Percentiles rank a stretch among this genome's conserved stretches.
phyloP scores from a whole-genome alignment of 2,797 vertebrate species.

The Coregonus ussuriensis region DNA sequence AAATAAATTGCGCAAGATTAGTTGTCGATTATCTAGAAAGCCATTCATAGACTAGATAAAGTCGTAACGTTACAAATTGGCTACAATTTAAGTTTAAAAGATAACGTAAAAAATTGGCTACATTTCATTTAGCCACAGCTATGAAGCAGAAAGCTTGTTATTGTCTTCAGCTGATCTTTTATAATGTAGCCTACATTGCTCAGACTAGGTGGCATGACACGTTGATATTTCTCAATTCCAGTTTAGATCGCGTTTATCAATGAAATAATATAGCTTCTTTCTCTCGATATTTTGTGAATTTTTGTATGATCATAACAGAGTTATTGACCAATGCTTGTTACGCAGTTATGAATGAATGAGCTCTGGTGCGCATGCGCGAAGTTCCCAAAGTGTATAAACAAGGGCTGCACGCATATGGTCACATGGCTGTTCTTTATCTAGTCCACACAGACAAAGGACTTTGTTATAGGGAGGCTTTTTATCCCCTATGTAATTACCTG shows the following conservation, averaged over 20 bases:
- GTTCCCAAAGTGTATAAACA: slow-evolving; percentile 87
- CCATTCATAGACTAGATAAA: not conserved
- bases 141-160: too few relatives aligned
- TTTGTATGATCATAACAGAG: slow-evolving; percentile 26
- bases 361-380: slow-evolving; percentile 86
- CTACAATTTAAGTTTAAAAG: too few relatives aligned
- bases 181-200: too few relatives aligned
- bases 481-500: not conserved
- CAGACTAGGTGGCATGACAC: too few relatives aligned
- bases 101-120: too few relatives aligned
- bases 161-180: too few relatives aligned
- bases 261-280: too few relatives aligned
- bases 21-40: not conserved
- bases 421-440: slow-evolving; percentile 14
- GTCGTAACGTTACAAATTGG: too few relatives aligned
- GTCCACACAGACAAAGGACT: slow-evolving; percentile 57
- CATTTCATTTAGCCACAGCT: too few relatives aligned
- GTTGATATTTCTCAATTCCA: too few relatives aligned
- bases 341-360: slow-evolving; percentile 98
- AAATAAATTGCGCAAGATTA: not conserved
- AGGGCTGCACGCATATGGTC: too few relatives aligned
- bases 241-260: too few relatives aligned
- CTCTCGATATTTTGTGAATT: not conserved
- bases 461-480: not conserved
- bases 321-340: slow-evolving; percentile 73